phyloP scores from a whole-genome alignment of 2,888 invertebrate genomes.

The Spilarctia lutea region DNA sequence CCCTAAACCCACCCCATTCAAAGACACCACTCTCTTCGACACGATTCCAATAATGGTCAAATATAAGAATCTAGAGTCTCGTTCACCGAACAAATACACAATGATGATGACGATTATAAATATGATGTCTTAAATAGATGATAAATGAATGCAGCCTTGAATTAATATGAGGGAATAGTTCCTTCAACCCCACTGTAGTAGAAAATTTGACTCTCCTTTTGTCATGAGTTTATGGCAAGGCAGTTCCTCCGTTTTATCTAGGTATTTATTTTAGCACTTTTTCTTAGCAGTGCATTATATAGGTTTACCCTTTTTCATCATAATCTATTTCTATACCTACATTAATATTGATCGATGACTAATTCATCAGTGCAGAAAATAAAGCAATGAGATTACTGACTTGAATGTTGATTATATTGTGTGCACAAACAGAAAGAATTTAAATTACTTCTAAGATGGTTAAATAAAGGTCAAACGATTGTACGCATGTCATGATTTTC shows the following conservation, averaged over 20 bases:
- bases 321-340: no score
- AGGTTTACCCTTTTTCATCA: no score
- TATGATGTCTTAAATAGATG: constrained; percentile 30
- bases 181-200: constrained; percentile 68
- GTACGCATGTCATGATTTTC: no score
- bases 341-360: no score
- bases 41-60: neutral
- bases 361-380: no score
- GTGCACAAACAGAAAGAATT: no score
- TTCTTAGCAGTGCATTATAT: neutral
- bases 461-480: no score
- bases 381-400: no score
- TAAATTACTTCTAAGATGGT: no score
- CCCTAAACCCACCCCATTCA: constrained; percentile 50
- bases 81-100: constrained; percentile 11
- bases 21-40: constrained; percentile 25
- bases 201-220: constrained; percentile 68
- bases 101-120: constrained; percentile 11
- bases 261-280: neutral
- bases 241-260: neutral
- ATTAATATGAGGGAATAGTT: constrained; percentile 37
- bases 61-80: neutral
- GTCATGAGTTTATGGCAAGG: neutral
- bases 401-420: no score
- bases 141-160: constrained; percentile 34